phyloP scores from a whole-genome alignment of 2,888 invertebrate species.

The Drosophila mettleri region DNA sequence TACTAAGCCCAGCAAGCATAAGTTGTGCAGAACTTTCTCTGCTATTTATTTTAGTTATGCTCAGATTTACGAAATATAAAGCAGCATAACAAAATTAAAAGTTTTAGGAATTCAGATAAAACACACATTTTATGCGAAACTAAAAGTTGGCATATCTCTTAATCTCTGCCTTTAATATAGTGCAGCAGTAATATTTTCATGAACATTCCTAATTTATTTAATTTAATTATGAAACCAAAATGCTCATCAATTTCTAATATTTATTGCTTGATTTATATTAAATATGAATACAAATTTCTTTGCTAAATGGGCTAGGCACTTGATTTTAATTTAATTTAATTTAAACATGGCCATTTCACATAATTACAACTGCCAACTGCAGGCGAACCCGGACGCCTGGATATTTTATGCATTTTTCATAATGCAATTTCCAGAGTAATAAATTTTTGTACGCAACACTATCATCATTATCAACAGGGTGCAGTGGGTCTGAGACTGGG shows the following conservation, averaged over 20 bases:
- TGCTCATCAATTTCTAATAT: conserved; percentile 2
- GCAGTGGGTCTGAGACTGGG: conserved; percentile 12
- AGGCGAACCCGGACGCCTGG: background rate
- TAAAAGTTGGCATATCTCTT: too few species aligned
- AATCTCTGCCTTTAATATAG: too few species aligned
- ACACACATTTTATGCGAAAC: too few species aligned
- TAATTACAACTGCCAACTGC: conserved; percentile 38
- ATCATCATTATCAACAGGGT: conserved; percentile 75
- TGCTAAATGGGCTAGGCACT: conserved; percentile 21
- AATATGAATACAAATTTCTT: background rate
- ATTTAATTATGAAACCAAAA: background rate
- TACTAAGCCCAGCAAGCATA: background rate
- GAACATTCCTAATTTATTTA: background rate
- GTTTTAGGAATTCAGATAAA: background rate
- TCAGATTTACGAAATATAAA: background rate
- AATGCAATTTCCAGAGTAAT: conserved; percentile 77
- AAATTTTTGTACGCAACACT: conserved; percentile 63
- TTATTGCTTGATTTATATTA: conserved; percentile 21
- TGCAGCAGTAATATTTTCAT: too few species aligned
- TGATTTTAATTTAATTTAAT: conserved; percentile 51
- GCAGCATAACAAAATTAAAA: background rate
- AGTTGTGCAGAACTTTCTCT: background rate
- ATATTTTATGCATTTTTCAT: conserved; percentile 78
- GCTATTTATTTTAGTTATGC: background rate
- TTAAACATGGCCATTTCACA: conserved; percentile 36